Base-by-base conservation (phyloP, 30 jellyfish, hydroid and myxozoan species). In the Aurelia sp. region DNA sequence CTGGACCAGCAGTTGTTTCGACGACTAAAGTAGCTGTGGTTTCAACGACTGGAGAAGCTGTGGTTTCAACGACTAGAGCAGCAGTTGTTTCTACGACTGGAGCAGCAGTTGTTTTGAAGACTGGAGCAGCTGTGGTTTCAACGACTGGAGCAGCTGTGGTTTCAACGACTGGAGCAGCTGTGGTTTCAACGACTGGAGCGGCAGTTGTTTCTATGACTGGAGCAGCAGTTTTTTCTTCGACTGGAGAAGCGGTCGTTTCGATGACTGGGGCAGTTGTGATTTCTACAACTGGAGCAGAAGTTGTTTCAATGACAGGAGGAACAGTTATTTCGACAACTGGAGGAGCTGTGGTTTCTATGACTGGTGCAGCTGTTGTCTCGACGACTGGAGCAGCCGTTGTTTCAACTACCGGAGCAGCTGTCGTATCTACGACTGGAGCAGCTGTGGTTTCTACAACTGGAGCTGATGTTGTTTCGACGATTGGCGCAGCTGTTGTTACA, bases 331-430 rank as follows among this genome's bases (percentile, higher is more conserved):
- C 88, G 20, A 53, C 88, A 27, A 57, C 52, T 15, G 88, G 88
- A 13, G 78, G 78, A 76, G 76, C 88, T 16, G 88, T 76, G 9
- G 88, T 59, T 76, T 73, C 71, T 2, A 73, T 2, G 35, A 73
- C 84, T 73, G 93, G 87, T 50, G 91, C 84, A 27, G 91, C 72
- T 57, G 84, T 81, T 17, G 89, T 78, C 9, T 41, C 66, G 13
- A 67, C 83, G 33, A 51, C 75, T 35, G 91, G 63, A 18, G 91
- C 82, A 50, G 81, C 84, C 4, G 91, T 58, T 4, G 88, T 62
- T 31, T 76, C 64, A 0, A 76, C 78, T 3, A 62, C 76, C 5
- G 88, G 88, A 57, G 88, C 88, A 20, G 76, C 88, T 0, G 88
- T 76, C 4, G 76, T 62, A 58, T 76, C 78, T 0, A 30, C 33